These are phyloP conservation scores for Antheraea pernyi DNA, from an alignment of 1,140 invertebrate genomes.

Conservation along the genomic window DNA sequence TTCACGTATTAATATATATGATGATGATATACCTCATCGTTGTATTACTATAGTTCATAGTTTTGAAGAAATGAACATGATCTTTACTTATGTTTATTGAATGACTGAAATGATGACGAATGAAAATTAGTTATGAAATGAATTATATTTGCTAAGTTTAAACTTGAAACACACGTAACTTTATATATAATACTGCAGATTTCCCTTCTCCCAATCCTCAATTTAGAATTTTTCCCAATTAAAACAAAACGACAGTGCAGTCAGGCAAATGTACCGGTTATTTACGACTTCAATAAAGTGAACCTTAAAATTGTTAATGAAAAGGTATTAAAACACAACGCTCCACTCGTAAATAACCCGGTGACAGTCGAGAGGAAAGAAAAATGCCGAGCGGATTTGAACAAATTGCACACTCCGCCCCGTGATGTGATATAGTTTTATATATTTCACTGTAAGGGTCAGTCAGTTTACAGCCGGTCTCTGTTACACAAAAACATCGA, in stretches of 20 bases:
- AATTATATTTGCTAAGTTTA: no score
- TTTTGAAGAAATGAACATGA: no score
- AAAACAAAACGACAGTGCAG: conserved; percentile 48
- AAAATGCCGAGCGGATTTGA: conserved; percentile 66
- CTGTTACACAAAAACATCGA: background rate
- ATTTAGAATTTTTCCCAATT: conserved; percentile 46
- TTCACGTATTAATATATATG: no score
- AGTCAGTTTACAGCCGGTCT: background rate
- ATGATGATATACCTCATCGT: no score
- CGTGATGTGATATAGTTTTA: background rate
- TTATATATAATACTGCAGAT: background rate
- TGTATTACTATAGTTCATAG: no score
- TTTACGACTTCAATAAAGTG: conserved; percentile 76
- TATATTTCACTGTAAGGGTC: background rate
- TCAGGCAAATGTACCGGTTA: conserved; percentile 63
- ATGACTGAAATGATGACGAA: no score
- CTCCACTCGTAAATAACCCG: conserved; percentile 69
- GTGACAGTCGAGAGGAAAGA: conserved; percentile 66
- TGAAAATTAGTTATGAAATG: no score
- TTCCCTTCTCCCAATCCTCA: background rate
- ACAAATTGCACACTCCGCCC: conserved; percentile 54
- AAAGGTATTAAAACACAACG: conserved; percentile 74
- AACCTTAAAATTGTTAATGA: conserved; percentile 78
- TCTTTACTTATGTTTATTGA: no score
- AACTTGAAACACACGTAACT: no score